These are phyloP conservation scores for Drosophila lacertosa DNA, from an alignment of 1,140 invertebrate genomes.

Conservation along the genomic window DNA sequence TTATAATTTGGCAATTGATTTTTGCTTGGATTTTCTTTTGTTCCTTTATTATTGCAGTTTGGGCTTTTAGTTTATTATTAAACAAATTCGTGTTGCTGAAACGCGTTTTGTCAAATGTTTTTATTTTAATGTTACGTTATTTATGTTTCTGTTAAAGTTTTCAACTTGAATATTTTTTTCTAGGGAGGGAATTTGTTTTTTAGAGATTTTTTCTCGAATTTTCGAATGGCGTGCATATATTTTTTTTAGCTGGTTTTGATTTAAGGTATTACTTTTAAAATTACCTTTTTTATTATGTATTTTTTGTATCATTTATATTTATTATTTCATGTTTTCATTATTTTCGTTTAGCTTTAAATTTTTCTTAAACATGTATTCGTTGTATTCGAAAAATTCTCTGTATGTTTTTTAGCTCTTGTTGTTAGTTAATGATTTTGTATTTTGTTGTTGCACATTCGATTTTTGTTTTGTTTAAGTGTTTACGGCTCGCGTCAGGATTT, in stretches of 20 bases:
- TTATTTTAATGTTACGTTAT: conserved; percentile 38
- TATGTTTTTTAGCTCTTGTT: conserved; percentile 31
- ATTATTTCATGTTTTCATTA: conserved; percentile 7
- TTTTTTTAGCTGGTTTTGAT: conserved; percentile 46
- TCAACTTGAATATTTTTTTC: conserved; percentile 32
- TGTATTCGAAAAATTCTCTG: conserved; percentile 81
- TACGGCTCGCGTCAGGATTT: conserved; percentile 7
- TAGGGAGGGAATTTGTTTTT: conserved; percentile 68
- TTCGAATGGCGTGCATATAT: conserved; percentile 52
- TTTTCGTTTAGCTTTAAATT: conserved; percentile 49
- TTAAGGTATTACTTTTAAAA: conserved; percentile 28
- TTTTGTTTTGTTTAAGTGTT: no score
- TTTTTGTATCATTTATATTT: conserved; percentile 13
- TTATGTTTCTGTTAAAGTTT: conserved; percentile 21
- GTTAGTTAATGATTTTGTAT: conserved; percentile 19
- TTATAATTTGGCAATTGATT: conserved; percentile 66
- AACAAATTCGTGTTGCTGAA: conserved; percentile 79
- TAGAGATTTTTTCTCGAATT: conserved; percentile 43
- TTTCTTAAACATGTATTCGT: conserved; percentile 81
- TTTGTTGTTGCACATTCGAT: conserved; percentile 23
- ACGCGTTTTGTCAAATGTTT: conserved; percentile 64
- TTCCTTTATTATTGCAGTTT: conserved; percentile 58
- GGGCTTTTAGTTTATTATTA: conserved; percentile 38
- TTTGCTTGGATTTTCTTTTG: conserved; percentile 44
- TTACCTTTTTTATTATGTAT: conserved; percentile 11